Evolutionary conservation across 2,113 vertebrate species (phyloP), one percentile per base, ranked within the genome.

Genomic region (Dermatemys mawii): DNA sequence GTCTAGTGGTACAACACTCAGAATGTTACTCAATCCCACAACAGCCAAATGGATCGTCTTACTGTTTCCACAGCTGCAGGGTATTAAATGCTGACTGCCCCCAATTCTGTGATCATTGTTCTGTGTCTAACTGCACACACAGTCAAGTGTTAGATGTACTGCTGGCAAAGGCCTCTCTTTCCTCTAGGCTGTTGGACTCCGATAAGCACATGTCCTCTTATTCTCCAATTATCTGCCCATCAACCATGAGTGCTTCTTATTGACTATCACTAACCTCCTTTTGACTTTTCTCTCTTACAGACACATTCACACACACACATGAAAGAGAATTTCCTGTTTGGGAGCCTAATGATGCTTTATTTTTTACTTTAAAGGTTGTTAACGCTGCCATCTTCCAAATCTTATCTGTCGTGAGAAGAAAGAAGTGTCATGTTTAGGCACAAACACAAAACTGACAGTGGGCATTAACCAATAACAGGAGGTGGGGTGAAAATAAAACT

Each of bases 1-100:
- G 85, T 89, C 85, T 97, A 96, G 92, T 97, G 57, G 70, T 91
- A 93, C 95, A 95, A 90, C 88, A 96, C 53, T 92, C 97, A 27
- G 90, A 98, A 97, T 89, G 70, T 95, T 96, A 96, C 92, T 94
- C 93, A 97, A 94, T 96, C 89, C 91, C 91, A 92, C 73, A 93
- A 94, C 75, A 96, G 92, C 60, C 95, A 97, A 95, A 96, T 94
- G 92, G 98, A 98, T 98, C 96, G 80, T 97, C 98, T 98, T 98
- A 98, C 95, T 98, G 97, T 99, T 99, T 98, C 98, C 97, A 97
- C 97, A 98, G 98, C 98, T 99, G 98, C 97, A 95, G 96, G 92
- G 88, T 96, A 97, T 98, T 97, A 97, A 97, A 97, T 96, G 97
- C 97, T 97, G 98, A 97, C 97, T 96, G 96, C 91, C 90, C 97